Evolutionary conservation across 2,113 vertebrate species (phyloP), one percentile per base, ranked within the genome.

Genomic region (Paratilapia polleni): DNA sequence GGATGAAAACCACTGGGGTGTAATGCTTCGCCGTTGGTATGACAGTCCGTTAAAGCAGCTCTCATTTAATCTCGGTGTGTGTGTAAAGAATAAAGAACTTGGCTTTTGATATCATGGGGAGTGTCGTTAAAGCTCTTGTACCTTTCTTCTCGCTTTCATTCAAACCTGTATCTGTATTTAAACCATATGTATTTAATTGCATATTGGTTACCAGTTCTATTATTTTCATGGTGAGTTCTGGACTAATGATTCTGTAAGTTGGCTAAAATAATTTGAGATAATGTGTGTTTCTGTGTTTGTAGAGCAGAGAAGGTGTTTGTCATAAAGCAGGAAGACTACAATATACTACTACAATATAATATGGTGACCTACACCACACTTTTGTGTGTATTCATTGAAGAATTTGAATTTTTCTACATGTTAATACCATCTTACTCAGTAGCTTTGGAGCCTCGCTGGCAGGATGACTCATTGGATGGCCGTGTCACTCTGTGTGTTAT

Each of bases 31-130:
- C 86, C 43, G 63, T 86, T 80, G 86, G 57, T 80, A 61, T 78
- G 80, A 87, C 89, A 89, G 89, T 81, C 77, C 57, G 82, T 90
- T 86, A 87, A 89, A 92, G 17, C 87, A 54, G 83, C 86, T 83
- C 85, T 79, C 86, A 84, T 89, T 86, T 93, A 84, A 83, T 93
- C 83, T 89, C 43, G 1, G 66, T 60, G 84, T 91, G 84, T 91
- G 87, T 87, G 78, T 66, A 63, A 59, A 86, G 83, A 90, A 88
- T 68, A 86, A 84, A 89, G 77, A 87, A 60, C 41, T 54, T 34
- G 34, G 60, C 85, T 90, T 91, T 80, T 89, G 86, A 92, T 88
- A 85, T 87, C 84, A 41, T 3, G 57, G 15, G 88, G 86, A 86
- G 84, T 80, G 56, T 82, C 52, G 41, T 76, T 85, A 57, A 28